phyloP scores from a whole-genome alignment of 2,797 vertebrate genomes.

The Capromys pilorides region DNA sequence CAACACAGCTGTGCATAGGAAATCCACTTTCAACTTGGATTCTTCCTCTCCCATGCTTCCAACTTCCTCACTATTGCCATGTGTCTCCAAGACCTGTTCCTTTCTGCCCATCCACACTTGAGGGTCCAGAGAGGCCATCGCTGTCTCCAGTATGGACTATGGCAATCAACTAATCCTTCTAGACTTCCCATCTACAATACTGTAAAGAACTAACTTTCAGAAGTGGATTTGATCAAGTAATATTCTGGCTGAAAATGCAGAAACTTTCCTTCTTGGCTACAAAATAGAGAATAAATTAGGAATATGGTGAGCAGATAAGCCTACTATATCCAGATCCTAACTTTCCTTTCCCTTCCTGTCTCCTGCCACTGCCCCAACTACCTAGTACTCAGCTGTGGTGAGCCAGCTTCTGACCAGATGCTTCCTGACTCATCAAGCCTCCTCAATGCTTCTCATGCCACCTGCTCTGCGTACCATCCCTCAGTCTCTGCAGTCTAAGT shows the following conservation, averaged over 20 bases:
- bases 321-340: not conserved
- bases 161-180: not conserved
- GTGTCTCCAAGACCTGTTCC: not conserved
- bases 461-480: not conserved
- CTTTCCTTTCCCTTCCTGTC: not conserved
- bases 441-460: not conserved
- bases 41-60: rapidly evolving
- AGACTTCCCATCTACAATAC: not conserved
- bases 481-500: not conserved
- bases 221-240: not conserved
- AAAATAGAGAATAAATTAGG: not conserved
- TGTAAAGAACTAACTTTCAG: not conserved
- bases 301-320: not conserved
- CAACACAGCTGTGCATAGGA: not conserved
- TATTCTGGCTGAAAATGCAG: not conserved
- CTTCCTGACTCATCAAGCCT: not conserved
- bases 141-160: not conserved
- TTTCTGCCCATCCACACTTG: not conserved
- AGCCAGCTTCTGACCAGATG: not conserved
- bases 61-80: not conserved
- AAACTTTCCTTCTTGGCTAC: not conserved
- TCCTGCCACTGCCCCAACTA: not conserved
- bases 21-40: too few relatives aligned
- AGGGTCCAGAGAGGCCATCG: not conserved
- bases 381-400: not conserved